Base-by-base conservation (phyloP, 1,140 invertebrate genomes). In the Lordiphosa stackelbergi region DNA sequence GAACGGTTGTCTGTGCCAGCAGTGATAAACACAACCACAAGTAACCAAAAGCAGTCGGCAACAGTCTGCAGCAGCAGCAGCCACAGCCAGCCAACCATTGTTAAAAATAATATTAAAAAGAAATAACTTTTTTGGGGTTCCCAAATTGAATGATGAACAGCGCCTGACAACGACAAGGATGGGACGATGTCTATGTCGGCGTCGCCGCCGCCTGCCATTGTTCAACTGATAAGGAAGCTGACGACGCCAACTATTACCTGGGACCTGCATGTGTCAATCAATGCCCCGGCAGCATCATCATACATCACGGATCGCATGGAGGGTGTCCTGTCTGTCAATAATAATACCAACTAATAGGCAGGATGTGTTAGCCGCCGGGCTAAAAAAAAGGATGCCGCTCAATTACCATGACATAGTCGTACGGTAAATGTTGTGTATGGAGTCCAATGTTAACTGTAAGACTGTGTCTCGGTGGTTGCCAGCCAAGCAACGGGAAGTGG, bases 371-470 rank as follows among this genome's bases (percentile, higher is more conserved):
- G 65, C 59, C 53, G 70, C 31, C 59, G 66, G 46, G 66, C 34
- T 34, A 16, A 47, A 52, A 19, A 49, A 65, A 58, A 53, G 61
- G 57, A 71, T 53, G 63, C 55, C 68, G 70, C 77, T 87, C 78
- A 78, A 86, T 85, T 85, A 87, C 85, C 66, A 68, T 58, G 86
- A 88, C 87, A 88, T 87, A 85, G 87, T 88, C 87, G 53, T 88
- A 88, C 86, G 87, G 87, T 75, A 79, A 88, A 88, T 88, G 84
- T 88, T 88, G 86, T 88, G 78, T 85, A 73, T 85, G 66, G 79
- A 71, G 65, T 83, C 70, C 74, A 88, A 88, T 88, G 87, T 88
- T 88, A 88, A 88, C 87, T 88, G 87, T 88, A 88, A 88, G 87
- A 88, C 87, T 88, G 87, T 88, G 87, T 88, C 87, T 88, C 70